Base-by-base conservation (phyloP, 92 coral and sea anemone species). In the Galaxea fascicularis region DNA sequence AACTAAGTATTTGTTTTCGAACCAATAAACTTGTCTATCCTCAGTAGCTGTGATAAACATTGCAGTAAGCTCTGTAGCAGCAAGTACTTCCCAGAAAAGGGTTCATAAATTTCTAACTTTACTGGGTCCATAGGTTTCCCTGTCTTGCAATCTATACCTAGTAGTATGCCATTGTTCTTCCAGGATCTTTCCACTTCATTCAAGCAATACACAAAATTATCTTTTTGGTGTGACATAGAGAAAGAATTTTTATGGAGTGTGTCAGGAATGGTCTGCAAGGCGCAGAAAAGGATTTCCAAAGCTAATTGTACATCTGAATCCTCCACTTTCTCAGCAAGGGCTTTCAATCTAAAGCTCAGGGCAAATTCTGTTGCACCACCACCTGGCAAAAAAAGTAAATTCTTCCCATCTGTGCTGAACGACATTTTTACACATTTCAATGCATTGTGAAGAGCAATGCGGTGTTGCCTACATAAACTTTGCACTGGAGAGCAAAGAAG, bases 401-500 rank as follows among this genome's bases (percentile, higher is more conserved):
- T 65, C 47, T 24, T 71, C 15, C 74, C 80, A 56, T 93, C 87
- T 65, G 71, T 67, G 17, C 76, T 86, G 73, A 93, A 89, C 28
- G 95, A 83, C 93, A 88, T 94, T 47, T 77, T 85, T 17, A 97
- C 54, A 64, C 77, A 83, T 76, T 95, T 95, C 25, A 97, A 64
- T 10, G 95, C 93, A 82, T 83, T 88, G 49, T 79, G 79, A 35
- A 97, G 90, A 60, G 95, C 93, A 84, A 93, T 79, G 49, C 80
- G 78, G 76, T 89, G 89, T 67, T 95, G 99, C 12, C 69, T 90
- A 57, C 98, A 89, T 54, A 97, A 65, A 1, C 94, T 93, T 49
- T 91, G 92, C 27, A 90, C 85, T 85, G 99, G 98, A 30, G 93
- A 94, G 86, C 90, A 91, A 29, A 97, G 90, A 29, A 95, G 30